Percentiles rank a stretch among this genome's conserved stretches.
Conservation (phyloP, 2,113 vertebrate species). For the Numenius arquata region DNA sequence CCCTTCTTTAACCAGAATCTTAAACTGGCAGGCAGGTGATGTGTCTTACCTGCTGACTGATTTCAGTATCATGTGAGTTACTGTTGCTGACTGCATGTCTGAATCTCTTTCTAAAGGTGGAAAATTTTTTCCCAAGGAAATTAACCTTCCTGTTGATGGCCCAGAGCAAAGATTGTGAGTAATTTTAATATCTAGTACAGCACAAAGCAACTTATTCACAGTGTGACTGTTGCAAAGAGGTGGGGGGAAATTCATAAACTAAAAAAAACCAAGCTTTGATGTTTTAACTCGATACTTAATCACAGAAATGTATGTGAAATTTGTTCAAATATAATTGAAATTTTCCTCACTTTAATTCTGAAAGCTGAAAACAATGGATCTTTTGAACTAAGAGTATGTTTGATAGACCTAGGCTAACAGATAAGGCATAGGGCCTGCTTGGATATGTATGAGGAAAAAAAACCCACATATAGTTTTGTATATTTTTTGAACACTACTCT, state of each 20-base stretch:
- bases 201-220: neutral
- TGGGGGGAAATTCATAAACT: neutral
- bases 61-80: neutral
- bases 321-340: neutral
- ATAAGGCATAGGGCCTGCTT: neutral
- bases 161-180: neutral
- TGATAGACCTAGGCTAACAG: neutral
- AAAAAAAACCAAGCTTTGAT: neutral
- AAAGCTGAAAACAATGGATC: neutral
- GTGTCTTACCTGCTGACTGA: neutral
- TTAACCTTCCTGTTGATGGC: neutral
- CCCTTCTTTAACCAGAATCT: neutral
- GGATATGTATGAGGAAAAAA: neutral
- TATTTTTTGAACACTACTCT: neutral
- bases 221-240: neutral
- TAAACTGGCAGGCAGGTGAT: neutral
- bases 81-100: neutral
- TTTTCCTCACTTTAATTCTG: neutral
- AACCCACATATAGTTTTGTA: accelerated
- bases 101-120: neutral
- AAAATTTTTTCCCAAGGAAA: neutral
- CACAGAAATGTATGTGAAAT: neutral
- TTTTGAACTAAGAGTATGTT: neutral
- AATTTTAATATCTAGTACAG: neutral
- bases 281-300: neutral